These are phyloP conservation scores for Diadema setosum DNA, from an alignment of 35 echinoderm and acorn worm species.

Conservation along the genomic window DNA sequence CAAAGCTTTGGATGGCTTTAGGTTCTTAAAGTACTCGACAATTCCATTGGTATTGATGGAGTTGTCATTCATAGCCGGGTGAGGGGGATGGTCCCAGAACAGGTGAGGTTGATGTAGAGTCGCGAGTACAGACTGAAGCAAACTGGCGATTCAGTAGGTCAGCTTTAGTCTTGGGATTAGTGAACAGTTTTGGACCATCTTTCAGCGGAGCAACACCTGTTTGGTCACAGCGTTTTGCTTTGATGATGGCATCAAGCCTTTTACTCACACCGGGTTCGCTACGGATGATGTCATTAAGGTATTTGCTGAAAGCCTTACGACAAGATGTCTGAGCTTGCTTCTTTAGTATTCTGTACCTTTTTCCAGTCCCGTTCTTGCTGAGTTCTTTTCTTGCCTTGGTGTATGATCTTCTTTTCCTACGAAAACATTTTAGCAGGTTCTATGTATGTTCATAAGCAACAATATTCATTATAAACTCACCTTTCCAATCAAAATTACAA, in stretches of 20 bases:
- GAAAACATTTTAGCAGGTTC: neutral
- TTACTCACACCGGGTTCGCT: neutral
- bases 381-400: neutral
- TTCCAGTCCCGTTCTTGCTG: neutral
- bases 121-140: neutral
- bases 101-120: neutral
- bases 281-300: neutral
- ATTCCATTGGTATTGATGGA: neutral
- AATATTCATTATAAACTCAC: no score
- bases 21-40: neutral
- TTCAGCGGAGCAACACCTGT: neutral
- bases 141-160: neutral
- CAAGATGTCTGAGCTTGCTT: neutral
- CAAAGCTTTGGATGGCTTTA: neutral
- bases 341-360: neutral
- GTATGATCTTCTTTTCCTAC: neutral
- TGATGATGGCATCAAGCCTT: neutral
- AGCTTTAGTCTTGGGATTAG: neutral
- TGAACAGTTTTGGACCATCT: neutral
- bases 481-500: no score
- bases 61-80: neutral
- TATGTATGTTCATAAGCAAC: no score
- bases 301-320: neutral
- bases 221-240: neutral
- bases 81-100: neutral